These are phyloP conservation scores for Nematolebias whitei DNA, from an alignment of 2,113 vertebrate genomes.

Conservation along the genomic window DNA sequence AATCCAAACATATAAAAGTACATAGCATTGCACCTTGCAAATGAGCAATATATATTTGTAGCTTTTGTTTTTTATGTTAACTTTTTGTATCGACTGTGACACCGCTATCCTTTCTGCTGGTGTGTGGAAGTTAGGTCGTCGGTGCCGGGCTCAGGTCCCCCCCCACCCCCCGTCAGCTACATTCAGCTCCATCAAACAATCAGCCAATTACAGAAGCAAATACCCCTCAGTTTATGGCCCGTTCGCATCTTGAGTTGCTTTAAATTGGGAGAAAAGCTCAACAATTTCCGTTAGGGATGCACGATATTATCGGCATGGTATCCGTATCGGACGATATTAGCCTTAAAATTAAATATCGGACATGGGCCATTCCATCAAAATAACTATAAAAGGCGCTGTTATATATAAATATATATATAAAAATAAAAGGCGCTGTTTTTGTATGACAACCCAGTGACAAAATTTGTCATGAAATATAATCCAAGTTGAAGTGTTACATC, in stretches of 20 bases:
- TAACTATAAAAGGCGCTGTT: too few species aligned
- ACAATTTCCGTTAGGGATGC: too few species aligned
- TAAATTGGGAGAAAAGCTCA: slow-evolving; percentile 21
- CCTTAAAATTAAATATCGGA: too few species aligned
- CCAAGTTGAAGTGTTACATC: too few species aligned
- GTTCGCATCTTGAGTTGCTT: slow-evolving; percentile 58
- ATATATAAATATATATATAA: too few species aligned
- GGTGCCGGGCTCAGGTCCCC: slow-evolving; percentile 73
- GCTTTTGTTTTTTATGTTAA: slow-evolving; percentile 21
- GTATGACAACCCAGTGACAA: too few species aligned
- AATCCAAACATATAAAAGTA: slow-evolving; percentile 71
- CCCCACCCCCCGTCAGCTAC: slow-evolving; percentile 81
- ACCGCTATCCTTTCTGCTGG: slow-evolving; percentile 80
- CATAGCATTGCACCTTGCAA: slow-evolving; percentile 81
- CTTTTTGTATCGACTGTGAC: slow-evolving; percentile 72
- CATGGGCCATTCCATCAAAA: too few species aligned
- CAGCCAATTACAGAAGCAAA: slow-evolving; percentile 67
- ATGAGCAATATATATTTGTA: slow-evolving; percentile 71
- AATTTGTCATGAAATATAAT: too few species aligned
- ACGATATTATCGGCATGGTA: too few species aligned
- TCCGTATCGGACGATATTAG: too few species aligned
- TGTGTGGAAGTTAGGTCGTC: slow-evolving; percentile 82
- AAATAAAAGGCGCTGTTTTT: too few species aligned
- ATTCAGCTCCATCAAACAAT: slow-evolving; percentile 83
- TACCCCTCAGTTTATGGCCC: slow-evolving; percentile 59